Base-by-base conservation (phyloP, 2,797 vertebrate species). In the Silurus lanzhouensis region DNA sequence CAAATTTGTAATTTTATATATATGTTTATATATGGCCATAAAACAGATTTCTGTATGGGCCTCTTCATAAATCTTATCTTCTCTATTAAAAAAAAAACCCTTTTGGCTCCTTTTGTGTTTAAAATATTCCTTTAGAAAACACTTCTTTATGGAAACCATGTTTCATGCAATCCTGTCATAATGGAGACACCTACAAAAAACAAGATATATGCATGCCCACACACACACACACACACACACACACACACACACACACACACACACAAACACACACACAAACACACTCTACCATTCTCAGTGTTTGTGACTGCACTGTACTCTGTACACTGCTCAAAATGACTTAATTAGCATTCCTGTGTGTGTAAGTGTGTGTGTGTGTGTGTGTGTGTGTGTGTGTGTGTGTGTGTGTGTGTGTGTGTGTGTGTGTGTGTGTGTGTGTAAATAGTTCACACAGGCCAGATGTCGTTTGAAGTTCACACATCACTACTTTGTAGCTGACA, bases 381-480 rank as follows among this genome's bases (percentile, higher is more conserved):
- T 31, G 48, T 67, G 31, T 60, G 83, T 67, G 71, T 76, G 82
- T 77, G 68, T 19, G 9, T 70, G 70, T 83, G 82, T 78, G 87
- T 79, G 84, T 67, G 78, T 71, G 83, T 76, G 72, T 87, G 86
- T 60, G 58, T 63, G 66, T 80, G 75, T 61, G 6, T 85, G 76
- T 85, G 68, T 87, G 90, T 86, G 25, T 31, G 27, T 81, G 46
- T 86, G 83, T 84, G 88, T 91, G 83, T 58, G 88, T 92, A 92
- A 92, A 93, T 95, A 94, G 92, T 93, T 93, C 88, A 91, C 90
- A 91, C 86, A 89, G 67, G 92, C 94, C 96, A 96, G 92, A 96
- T 95, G 94, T 94, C 91, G 93, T 97, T 96, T 96, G 94, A 97
- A 95, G 95, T 93, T 91, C 90, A 92, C 91, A 92, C 91, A 94